phyloP scores from a whole-genome alignment of 2,888 invertebrate genomes.

The Molorchus minor region DNA sequence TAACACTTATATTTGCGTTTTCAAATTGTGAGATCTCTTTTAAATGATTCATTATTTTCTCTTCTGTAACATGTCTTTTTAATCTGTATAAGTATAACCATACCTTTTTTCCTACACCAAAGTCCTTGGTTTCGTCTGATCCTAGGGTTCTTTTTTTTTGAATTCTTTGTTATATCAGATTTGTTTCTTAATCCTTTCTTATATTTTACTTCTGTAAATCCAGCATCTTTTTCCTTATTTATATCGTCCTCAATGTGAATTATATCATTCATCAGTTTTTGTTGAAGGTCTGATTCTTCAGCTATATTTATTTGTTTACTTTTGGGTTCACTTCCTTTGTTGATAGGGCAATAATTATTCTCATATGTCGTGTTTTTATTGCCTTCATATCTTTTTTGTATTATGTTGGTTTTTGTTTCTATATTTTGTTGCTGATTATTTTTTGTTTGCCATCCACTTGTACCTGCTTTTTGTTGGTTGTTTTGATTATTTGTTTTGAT shows the following conservation, averaged over 20 bases:
- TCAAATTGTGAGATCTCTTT: slow-evolving; percentile 2
- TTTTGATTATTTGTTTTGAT: neutral
- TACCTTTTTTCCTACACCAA: slow-evolving; percentile 10
- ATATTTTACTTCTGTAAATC: neutral
- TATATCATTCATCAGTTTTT: slow-evolving; percentile 3
- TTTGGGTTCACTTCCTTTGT: slow-evolving; percentile 2
- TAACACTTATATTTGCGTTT: neutral
- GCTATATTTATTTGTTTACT: slow-evolving; percentile 10
- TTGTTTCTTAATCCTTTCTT: neutral
- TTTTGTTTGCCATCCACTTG: neutral
- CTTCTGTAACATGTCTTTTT: slow-evolving; percentile 11
- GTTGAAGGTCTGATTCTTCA: slow-evolving; percentile 13
- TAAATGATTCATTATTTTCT: no score
- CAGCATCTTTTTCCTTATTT: no score
- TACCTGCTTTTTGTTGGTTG: neutral
- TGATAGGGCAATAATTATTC: neutral
- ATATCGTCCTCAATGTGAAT: no score
- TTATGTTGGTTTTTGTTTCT: neutral
- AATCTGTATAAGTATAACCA: slow-evolving; percentile 7
- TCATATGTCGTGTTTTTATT: neutral
- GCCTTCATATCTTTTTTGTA: slow-evolving; percentile 5
- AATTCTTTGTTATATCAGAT: no score
- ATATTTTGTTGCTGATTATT: neutral
- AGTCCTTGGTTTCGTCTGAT: slow-evolving; percentile 1
- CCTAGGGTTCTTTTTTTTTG: no score